A percentile compares a stretch with the other conserved stretches of the same genome.
Conservation (phyloP, 2,797 vertebrate genomes). For the Spizella passerina region DNA sequence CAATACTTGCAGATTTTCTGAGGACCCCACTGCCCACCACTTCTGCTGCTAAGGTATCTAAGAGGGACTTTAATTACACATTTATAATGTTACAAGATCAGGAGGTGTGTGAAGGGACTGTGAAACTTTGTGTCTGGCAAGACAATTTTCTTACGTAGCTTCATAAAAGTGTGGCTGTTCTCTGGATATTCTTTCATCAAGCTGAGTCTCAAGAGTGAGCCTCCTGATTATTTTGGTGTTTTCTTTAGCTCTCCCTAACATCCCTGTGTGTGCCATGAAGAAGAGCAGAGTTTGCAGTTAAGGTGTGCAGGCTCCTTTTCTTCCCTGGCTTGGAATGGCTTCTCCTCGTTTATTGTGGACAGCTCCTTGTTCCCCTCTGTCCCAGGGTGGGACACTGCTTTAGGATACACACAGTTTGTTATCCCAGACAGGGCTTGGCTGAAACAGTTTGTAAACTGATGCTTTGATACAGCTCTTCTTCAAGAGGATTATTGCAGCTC, state of each 20-base stretch:
- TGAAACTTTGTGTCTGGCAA: not conserved
- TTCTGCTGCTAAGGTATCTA: not conserved
- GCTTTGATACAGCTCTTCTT: not conserved
- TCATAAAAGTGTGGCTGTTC: not conserved
- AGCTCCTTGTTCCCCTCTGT: not conserved
- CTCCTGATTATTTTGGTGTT: not conserved
- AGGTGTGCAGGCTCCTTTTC: not conserved
- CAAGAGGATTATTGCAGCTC: not conserved
- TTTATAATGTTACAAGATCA: not conserved
- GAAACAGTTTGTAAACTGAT: not conserved
- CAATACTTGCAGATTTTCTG: not conserved
- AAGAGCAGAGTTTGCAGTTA: not conserved
- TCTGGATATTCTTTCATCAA: not conserved
- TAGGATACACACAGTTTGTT: not conserved
- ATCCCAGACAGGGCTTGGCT: not conserved
- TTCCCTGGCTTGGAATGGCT: not conserved
- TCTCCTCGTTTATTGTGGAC: not conserved
- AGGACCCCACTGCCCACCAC: not conserved
- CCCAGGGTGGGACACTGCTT: not conserved
- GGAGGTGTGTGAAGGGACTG: not conserved
- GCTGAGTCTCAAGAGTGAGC: not conserved
- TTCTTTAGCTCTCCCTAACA: not conserved
- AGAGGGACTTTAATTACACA: not conserved
- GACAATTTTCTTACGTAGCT: not conserved
- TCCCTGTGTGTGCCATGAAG: not conserved